Evolutionary conservation across 2,888 invertebrate species (phyloP), one percentile per base, ranked within the genome.

Genomic region (Coleophora deauratella): DNA sequence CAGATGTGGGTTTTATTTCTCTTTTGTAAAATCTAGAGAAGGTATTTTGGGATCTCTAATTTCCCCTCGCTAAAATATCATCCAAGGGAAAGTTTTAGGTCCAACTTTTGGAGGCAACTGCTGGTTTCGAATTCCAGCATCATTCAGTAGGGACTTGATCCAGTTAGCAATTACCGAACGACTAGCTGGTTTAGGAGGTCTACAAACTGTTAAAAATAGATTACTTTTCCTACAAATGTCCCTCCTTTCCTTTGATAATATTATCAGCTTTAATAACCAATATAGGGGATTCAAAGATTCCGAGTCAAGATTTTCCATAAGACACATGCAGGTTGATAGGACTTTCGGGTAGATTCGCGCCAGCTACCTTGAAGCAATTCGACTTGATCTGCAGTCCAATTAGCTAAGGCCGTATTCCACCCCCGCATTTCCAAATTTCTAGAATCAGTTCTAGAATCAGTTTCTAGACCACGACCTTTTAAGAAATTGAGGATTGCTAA

Each of bases 101-200:
- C 50, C 50, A 57, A 21, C 38, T 48, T 35, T 43, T 45, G 1
- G 54, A 57, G 6, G 56, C 55, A 1, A 55, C 54, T 0, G 53
- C 53, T 3, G 55, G 48, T 0, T 55, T 4, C 7, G 1, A 13
- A 58, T 49, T 6, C 46, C 51, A 1, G 51, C 51, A 12, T 53
- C 49, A 9, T 9, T n/a, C 8, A 57, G 37, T 0, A 50, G 0
- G 1, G 43, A 33, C 34, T 46, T 51, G 0, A 55, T 35, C 53
- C 54, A 55, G 1, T 49, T 47, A 2, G 44, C 47, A 4, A 49
- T 50, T 3, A 51, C 36, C 2, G 50, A 39, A 2, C 46, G 39
- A 6, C 50, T 42, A 1, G 46, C 33, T 33, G 43, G 49, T 2
- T 35, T n/a, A 2, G 14, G 10, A 8, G 46, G 51, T 9, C 37